Evolutionary conservation across 2,113 vertebrate species (phyloP), one percentile per base, ranked within the genome.

Genomic region (Cyprinodon tularosa): DNA sequence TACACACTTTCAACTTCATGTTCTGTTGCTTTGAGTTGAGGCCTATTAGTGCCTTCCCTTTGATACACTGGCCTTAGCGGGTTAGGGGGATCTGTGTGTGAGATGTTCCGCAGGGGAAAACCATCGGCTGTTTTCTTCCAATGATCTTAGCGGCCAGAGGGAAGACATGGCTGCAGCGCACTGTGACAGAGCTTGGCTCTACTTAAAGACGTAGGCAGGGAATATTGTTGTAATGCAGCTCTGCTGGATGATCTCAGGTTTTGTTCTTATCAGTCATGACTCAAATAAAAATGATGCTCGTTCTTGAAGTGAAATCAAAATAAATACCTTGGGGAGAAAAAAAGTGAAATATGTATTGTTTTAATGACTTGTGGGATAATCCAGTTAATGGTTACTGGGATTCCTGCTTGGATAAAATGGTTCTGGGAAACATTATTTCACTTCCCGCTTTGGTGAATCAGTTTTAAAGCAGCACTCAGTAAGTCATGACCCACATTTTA

Each of bases 11-110:
- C 83, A 77, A 82, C 78, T 84, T 81, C 76, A 83, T 80, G 69
- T 85, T 88, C 87, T 77, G 84, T 75, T 86, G 79, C 68, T 76
- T 78, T 74, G 70, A 83, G 86, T 69, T 81, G 68, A 88, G 83
- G 67, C 74, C 5, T 81, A 84, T 84, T 83, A 77, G 84, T 66
- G 72, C 74, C 79, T 82, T 67, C 71, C 81, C 84, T 90, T 84
- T 86, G 88, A 89, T 80, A 72, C 3, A 38, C 57, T 83, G 80
- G 82, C 80, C 81, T 80, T 61, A 74, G 71, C 59, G 70, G 37
- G 63, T 83, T 77, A 78, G 74, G 22, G 37, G 62, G 60, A 74
- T 42, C 1, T 39, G 17, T 20, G 20, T 22, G 60, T 80, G 50
- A 62, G 72, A 66, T 88, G 82, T 77, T 88, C 73, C 83, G 70